Base-by-base conservation (phyloP, 2,797 vertebrate species). In the Sylvia borin region DNA sequence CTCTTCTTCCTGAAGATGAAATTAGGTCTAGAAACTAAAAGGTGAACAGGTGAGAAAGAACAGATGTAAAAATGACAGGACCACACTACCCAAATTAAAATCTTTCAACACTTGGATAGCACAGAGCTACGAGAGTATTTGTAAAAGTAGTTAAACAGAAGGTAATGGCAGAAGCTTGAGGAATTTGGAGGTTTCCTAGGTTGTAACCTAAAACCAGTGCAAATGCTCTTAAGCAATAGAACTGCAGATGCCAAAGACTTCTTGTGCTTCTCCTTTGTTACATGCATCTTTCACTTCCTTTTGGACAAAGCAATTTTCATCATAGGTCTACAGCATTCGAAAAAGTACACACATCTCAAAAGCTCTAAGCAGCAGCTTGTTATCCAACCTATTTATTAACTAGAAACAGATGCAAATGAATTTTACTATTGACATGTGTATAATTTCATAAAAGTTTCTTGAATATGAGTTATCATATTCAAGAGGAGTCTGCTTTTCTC, bases 11-110 rank as follows among this genome's bases (percentile, higher is more conserved):
- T 4, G 99, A 99, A 25, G 99, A 99, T 11, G 99, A 99, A 97
- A 99, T 99, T 97, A 99, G 97, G 96, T 99, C 99, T 91, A 99
- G 97, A 96, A 99, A 99, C 99, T 99, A 95, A 75, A 83, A 66
- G 62, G 42, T 42, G 89, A 94, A 88, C 12, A 93, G n/a, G n/a
- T n/a, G n/a, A n/a, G n/a, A n/a, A 55, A 92, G 89, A 67, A 32
- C 43, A 50, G 8, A 66, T 64, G 45, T 50, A 53, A 73, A 84
- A 85, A 92, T 55, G n/a, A 47, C 31, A 86, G 61, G 32, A 93
- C 43, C 4, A 5, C 12, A 48, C 26, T 27, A 66, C 16, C 7
- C 48, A 53, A 77, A 87, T 27, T 16, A 51, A 88, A 91, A 72
- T 40, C 17, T 73, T 91, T 29, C 53, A 86, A 47, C 21, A 36